Percentiles rank a stretch among this genome's conserved stretches.
Evolutionary conservation across 2,113 vertebrate species (phyloP).

Genomic region (Canis aureus): DNA sequence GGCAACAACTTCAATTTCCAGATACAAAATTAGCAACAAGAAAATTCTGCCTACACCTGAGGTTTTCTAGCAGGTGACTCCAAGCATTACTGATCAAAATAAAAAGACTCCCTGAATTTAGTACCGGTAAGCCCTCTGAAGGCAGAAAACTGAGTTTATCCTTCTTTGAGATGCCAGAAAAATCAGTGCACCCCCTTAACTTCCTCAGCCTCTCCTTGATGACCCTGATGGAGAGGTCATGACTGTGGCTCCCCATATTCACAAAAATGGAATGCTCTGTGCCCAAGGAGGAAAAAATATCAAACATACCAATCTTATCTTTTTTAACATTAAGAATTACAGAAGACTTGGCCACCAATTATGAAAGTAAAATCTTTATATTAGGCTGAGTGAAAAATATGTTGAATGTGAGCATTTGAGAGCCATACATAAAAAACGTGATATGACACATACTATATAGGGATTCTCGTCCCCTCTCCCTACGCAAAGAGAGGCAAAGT

Average conservation of each 20-base stretch:
- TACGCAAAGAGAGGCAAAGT: neutral
- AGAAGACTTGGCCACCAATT: neutral
- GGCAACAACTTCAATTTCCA: neutral
- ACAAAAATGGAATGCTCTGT: neutral
- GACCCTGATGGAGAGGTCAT: neutral
- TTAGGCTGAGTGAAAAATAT: constrained; percentile 26
- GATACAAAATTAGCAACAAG: neutral
- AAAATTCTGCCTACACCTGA: neutral
- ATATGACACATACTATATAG: neutral
- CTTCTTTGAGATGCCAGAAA: neutral
- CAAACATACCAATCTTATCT: neutral
- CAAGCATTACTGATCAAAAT: neutral
- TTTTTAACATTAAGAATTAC: constrained; percentile 31
- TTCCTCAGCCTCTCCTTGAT: neutral
- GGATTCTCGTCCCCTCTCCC: neutral
- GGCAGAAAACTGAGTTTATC: neutral
- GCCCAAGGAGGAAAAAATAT: neutral
- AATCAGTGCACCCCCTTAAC: neutral
- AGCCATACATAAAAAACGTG: neutral
- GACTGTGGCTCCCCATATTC: neutral
- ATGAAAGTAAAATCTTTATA: constrained; percentile 30
- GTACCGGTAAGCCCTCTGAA: neutral
- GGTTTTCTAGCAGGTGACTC: neutral
- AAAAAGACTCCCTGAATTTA: neutral
- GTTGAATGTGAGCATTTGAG: neutral